Evolutionary conservation across 2,888 invertebrate genomes (phyloP), one percentile per base, ranked within the genome.

Genomic region (Scotopteryx bipunctaria): DNA sequence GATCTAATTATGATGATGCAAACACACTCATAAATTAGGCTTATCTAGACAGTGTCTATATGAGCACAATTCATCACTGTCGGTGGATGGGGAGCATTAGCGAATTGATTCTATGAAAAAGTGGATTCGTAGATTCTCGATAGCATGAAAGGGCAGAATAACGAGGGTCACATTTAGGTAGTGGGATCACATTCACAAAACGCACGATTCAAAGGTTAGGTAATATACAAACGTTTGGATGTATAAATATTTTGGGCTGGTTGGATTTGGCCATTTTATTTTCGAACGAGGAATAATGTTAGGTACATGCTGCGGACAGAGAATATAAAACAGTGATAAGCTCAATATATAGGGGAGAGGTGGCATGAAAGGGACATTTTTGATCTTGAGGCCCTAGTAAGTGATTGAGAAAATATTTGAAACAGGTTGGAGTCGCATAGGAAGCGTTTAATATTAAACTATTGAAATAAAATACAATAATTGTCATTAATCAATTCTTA

Each of bases 41-140:
- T 87, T 89, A 89, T 89, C 89, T 84, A 73, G 85, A 85, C 87
- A 78, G 68, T 76, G 82, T 81, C 75, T 81, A 79, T 82, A 79
- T 77, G 67, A 64, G 61, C 69, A 67, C 78, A 73, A 86, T 88
- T 77, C 78, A 84, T 89, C 89, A 87, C 79, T 84, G 87, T 86
- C 87, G 69, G 63, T 50, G 62, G 63, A 54, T 54, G 50, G 51
- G 66, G 66, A 47, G 66, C 69, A 77, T 81, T 80, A 81, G 75
- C 73, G 76, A 79, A 78, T 78, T 73, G 73, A 78, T 77, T 75
- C 69, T 66, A 66, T 67, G 63, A 60, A 57, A 67, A 59, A 63
- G 63, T 55, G 33, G 25, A 62, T 55, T 58, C 47, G 56, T 42
- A 61, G 58, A 64, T 61, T 52, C 23, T 40, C 31, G 31, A 46